Percentiles rank a stretch among this genome's conserved stretches.
These are phyloP conservation scores for Leistus spinibarbis DNA, from an alignment of 2,888 invertebrate genomes.

Conservation along the genomic window DNA sequence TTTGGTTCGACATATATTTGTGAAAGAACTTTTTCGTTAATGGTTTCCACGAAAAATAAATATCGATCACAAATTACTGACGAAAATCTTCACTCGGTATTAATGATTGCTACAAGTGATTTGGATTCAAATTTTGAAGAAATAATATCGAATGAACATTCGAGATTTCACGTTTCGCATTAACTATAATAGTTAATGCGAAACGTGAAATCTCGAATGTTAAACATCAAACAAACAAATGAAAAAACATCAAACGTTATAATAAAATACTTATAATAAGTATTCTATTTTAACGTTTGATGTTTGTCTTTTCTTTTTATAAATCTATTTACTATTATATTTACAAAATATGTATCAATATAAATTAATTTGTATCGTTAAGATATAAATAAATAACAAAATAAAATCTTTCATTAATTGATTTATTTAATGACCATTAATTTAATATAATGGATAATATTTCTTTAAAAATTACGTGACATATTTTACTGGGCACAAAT, in stretches of 20 bases:
- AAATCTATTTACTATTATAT: conserved; percentile 22
- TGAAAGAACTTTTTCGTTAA: conserved; percentile 37
- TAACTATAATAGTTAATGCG: too few relatives aligned
- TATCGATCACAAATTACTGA: conserved; percentile 34
- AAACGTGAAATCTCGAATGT: too few relatives aligned
- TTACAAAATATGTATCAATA: conserved; percentile 26
- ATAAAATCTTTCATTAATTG: conserved; percentile 22
- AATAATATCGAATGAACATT: conserved; percentile 32
- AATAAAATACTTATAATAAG: too few relatives aligned
- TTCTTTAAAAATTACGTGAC: conserved; percentile 21
- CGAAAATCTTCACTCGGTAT: conserved; percentile 34
- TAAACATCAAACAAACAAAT: too few relatives aligned
- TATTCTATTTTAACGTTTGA: too few relatives aligned
- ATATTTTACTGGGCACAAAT: conserved; percentile 17
- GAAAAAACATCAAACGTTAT: too few relatives aligned
- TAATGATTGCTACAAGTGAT: conserved; percentile 36
- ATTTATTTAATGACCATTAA: conserved; percentile 15
- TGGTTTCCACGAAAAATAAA: conserved; percentile 35
- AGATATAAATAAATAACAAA: conserved; percentile 26
- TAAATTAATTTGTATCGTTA: conserved; percentile 22
- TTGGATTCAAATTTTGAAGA: conserved; percentile 31
- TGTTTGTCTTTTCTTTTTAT: conserved; percentile 21
- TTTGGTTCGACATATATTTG: conserved; percentile 30
- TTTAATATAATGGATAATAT: conserved; percentile 11
- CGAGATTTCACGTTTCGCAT: conserved; percentile 31